A percentile compares a stretch with the other conserved stretches of the same genome.
Evolutionary conservation across 2,797 vertebrate genomes (phyloP).

Genomic region (Benthosema pterotum): DNA sequence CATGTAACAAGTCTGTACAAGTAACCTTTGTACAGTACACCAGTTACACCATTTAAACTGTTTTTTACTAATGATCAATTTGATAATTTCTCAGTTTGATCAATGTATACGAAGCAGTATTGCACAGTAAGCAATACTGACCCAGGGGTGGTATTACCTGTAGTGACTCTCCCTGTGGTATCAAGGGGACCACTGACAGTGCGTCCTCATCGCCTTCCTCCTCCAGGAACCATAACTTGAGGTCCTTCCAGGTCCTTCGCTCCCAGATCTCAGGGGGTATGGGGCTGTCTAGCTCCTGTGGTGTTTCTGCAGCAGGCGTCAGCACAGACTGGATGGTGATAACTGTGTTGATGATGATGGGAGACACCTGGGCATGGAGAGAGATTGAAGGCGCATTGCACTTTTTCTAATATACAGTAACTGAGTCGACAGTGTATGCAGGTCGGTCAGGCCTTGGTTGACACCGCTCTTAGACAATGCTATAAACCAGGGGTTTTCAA

Average conservation of each 20-base stretch:
- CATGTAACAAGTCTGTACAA: too few species aligned
- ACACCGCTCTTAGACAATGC: too few species aligned
- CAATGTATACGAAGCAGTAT: too few species aligned
- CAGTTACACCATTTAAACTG: too few species aligned
- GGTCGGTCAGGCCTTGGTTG: too few species aligned
- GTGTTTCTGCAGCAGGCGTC: slow-evolving; percentile 84
- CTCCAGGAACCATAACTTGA: slow-evolving; percentile 97
- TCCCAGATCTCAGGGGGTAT: slow-evolving; percentile 88
- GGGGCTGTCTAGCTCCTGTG: slow-evolving; percentile 81
- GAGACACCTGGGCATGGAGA: slow-evolving; percentile 86
- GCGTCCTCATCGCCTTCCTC: slow-evolving; percentile 82
- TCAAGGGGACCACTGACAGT: slow-evolving; percentile 70
- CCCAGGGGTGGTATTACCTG: slow-evolving; percentile 62
- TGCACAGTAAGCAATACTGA: too few species aligned
- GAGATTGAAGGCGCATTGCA: neutral
- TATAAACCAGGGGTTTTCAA: too few species aligned
- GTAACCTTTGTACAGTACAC: too few species aligned
- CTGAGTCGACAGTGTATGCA: too few species aligned
- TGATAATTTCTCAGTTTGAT: too few species aligned
- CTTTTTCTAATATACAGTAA: too few species aligned
- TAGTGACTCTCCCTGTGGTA: slow-evolving; percentile 87
- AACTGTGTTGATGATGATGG: slow-evolving; percentile 97
- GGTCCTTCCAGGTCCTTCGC: slow-evolving; percentile 84
- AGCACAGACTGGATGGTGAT: slow-evolving; percentile 94
- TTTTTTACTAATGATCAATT: too few species aligned